Base-by-base conservation (phyloP, 2,888 invertebrate genomes). In the Phyto melanocephala region DNA sequence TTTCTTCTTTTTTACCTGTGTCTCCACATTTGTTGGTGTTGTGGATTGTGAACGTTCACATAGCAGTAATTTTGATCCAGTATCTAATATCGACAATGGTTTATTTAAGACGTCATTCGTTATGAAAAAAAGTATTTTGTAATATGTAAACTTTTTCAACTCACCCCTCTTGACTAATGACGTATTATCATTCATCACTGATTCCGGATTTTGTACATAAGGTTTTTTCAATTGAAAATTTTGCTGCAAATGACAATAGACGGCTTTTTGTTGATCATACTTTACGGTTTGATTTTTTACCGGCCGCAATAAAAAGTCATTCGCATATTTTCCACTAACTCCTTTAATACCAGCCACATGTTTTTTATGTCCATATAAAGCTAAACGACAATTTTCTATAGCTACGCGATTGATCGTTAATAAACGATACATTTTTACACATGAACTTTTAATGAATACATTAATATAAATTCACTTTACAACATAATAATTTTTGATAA, bases 371-470 rank as follows among this genome's bases (percentile, higher is more conserved):
- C 79, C 75, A 24, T 76, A 71, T 45, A 87, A 75, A 22, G 87
- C 86, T 56, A 87, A 84, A 54, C 80, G 84, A 17, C 87, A 86
- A 70, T 86, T 87, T 81, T 88, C 88, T 75, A 87, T 72, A 22
- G 88, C 80, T 28, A 87, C 84, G 33, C 86, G 85, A 78, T 88
- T 88, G 11, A 86, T 85, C 74, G 87, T 84, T 52, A 90, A 82
- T 80, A 90, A 81, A 52, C 90, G 90, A 85, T 90, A 89, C 90
- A 90, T 90, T 85, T 83, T 86, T 60, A 33, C n/a, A 28, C 13
- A 62, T 60, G 54, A 70, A 72, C 7, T 50, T 52, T 6, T 6
- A 5, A 24, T 54, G 28, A 40, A 33, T 2, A 42, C 52, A 56
- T 52, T 74, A 24, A 60, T 45, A 10, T 47, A 63, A 17, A 40